Percentiles rank a stretch among this genome's conserved stretches.
Conservation (phyloP, 2,113 vertebrate genomes). For the Psittacula cyanocephala region DNA sequence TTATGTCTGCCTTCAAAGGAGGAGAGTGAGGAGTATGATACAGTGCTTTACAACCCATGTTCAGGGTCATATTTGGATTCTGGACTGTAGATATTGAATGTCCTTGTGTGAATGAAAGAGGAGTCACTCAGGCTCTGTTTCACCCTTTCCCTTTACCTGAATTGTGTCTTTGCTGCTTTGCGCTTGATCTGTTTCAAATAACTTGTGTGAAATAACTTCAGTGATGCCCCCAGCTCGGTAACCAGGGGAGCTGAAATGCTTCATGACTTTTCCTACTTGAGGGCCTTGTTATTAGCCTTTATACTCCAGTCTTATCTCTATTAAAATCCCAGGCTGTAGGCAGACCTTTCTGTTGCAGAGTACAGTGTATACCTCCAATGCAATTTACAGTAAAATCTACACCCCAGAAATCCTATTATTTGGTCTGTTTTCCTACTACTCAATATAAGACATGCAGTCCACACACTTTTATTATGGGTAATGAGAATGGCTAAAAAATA, state of each 20-base stretch:
- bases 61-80: not conserved
- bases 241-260: not conserved
- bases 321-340: not conserved
- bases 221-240: not conserved
- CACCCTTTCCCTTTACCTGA: not conserved
- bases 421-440: not conserved
- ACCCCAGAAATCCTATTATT: not conserved
- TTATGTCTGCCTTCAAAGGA: not conserved
- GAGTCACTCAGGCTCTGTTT: not conserved
- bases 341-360: not conserved
- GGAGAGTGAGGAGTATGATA: not conserved
- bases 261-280: rapidly evolving
- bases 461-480: not conserved
- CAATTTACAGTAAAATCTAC: not conserved
- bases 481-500: not conserved
- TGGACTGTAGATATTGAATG: not conserved
- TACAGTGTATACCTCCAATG: not conserved
- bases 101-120: not conserved
- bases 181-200: not conserved
- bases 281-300: not conserved
- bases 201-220: not conserved
- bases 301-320: not conserved
- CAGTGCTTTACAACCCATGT: not conserved
- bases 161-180: not conserved
- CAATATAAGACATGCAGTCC: not conserved